Base-by-base conservation (phyloP, 2,113 vertebrate genomes). In the Apodemus sylvaticus region DNA sequence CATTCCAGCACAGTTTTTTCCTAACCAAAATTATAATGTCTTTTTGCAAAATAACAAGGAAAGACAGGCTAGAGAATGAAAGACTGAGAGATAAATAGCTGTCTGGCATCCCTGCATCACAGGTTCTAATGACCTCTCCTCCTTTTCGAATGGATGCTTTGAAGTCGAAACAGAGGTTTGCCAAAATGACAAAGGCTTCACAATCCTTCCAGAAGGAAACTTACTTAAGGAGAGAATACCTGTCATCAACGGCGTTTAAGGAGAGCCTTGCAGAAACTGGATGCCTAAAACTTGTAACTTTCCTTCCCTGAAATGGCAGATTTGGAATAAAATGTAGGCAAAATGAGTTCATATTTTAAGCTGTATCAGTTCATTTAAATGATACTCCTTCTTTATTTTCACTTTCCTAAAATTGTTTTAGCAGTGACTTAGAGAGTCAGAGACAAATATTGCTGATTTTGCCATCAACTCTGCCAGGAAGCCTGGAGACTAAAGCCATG, bases 31-130 rank as follows among this genome's bases (percentile, higher is more conserved):
- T 96, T 64, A 96, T 60, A 22, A 86, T 89, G 89, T 89, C 89
- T 62, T 79, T 94, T 97, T 97, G 74, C 31, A 90, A 94, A 96
- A 96, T 97, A 78, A 95, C 88, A 97, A 94, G 85, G 94, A 53
- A 62, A 74, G 42, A 90, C 55, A 89, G 42, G 53, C 74, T 70
- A 42, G 78, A n/a, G 45, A 87, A 97, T 96, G 82, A 94, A 97
- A 97, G 88, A 86, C 96, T 58, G 68, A 64, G 90, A 87, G n/a
- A 76, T 89, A 95, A 95, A 71, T 42, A 86, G 64, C 31, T 82
- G 48, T 83, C 96, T 73, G 77, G 22, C 51, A 90, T 66, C 29
- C 90, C 29, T 82, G 48, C 87, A 39, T 19, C 73, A 24, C 45
- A 93, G 94, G 62, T 90, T 89, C 81, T 96, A 94, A 94, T 92